These are phyloP conservation scores for Paramisgurnus dabryanus DNA, from an alignment of 2,113 vertebrate species.

Conservation along the genomic window DNA sequence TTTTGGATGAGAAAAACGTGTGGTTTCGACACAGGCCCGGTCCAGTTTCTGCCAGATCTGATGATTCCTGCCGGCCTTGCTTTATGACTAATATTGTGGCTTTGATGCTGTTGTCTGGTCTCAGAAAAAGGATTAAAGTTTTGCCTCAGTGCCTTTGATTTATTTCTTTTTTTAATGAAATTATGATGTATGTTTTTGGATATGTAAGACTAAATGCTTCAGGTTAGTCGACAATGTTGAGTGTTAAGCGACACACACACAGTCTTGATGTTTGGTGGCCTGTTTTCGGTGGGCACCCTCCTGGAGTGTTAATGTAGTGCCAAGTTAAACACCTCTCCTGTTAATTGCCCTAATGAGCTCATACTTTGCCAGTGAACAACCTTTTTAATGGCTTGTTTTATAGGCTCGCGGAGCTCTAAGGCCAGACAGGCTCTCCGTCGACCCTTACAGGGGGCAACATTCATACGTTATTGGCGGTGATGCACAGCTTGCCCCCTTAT, in stretches of 20 bases:
- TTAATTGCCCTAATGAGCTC: slow-evolving; percentile 78
- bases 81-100: neutral
- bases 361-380: slow-evolving; percentile 78
- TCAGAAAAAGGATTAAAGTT: neutral
- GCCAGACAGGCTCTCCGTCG: slow-evolving; percentile 47
- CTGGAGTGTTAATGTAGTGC: slow-evolving; percentile 70
- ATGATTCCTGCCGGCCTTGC: slow-evolving; percentile 8
- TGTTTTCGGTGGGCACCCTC: slow-evolving; percentile 47
- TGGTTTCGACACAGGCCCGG: slow-evolving; percentile 43
- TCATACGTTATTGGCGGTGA: slow-evolving; percentile 48
- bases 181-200: too few relatives aligned
- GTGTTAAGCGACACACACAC: slow-evolving; percentile 19
- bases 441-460: slow-evolving; percentile 49
- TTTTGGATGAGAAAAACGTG: slow-evolving; percentile 57
- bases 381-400: slow-evolving; percentile 77
- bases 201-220: too few relatives aligned
- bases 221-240: neutral
- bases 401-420: slow-evolving; percentile 57
- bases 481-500: slow-evolving; percentile 15
- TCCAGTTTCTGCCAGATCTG: neutral
- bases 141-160: too few relatives aligned
- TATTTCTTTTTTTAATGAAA: too few relatives aligned
- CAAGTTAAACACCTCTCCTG: slow-evolving; percentile 76
- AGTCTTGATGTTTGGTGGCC: slow-evolving; percentile 10
- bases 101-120: neutral